Evolutionary conservation across 2,797 vertebrate species (phyloP).

Genomic region (Limosa lapponica): DNA sequence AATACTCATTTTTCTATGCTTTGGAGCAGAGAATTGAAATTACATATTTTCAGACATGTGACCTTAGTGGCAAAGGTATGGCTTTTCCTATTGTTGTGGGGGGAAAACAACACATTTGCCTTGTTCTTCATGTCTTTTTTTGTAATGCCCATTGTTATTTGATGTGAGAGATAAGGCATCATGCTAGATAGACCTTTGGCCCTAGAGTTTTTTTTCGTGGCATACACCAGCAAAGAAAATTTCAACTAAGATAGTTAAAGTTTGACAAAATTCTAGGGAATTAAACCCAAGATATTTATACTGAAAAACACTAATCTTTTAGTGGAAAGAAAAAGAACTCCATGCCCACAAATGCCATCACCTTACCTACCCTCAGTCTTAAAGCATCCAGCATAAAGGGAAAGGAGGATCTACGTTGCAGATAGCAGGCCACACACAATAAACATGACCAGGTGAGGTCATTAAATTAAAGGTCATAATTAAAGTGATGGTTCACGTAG

Average conservation of each 20-base stretch:
- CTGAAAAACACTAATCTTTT: background rate
- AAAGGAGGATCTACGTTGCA: background rate
- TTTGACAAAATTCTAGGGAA: background rate
- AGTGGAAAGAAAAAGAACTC: background rate
- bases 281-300: background rate
- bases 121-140: background rate
- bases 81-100: background rate
- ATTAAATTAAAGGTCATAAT: background rate
- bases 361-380: background rate
- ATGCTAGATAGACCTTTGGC: background rate
- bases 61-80: background rate
- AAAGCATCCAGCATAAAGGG: background rate
- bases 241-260: background rate
- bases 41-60: background rate
- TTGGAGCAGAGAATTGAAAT: background rate
- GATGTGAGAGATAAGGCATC: background rate
- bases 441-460: background rate
- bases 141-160: background rate
- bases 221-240: background rate
- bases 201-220: background rate
- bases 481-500: background rate
- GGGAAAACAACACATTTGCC: background rate
- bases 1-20: background rate
- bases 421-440: background rate
- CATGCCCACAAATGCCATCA: background rate